These are phyloP conservation scores for Campylomormyrus tamandua DNA, from an alignment of 2,113 vertebrate species.

Conservation along the genomic window DNA sequence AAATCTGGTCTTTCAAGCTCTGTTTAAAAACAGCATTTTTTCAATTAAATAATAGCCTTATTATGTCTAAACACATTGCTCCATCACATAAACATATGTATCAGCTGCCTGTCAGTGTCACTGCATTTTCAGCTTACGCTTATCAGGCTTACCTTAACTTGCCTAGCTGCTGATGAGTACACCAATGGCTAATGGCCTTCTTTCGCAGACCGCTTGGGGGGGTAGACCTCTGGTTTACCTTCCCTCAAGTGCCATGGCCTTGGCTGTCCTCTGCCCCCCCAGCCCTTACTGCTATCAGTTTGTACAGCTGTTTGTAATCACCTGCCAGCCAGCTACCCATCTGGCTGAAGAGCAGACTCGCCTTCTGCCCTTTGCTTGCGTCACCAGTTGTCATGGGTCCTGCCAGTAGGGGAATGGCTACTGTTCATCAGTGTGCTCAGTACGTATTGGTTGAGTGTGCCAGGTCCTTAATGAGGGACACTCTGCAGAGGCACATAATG, in stretches of 20 bases:
- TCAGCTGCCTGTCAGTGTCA: background rate
- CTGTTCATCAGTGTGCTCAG: background rate
- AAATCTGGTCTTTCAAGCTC: background rate
- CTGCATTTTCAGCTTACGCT: background rate
- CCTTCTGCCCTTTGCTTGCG: background rate
- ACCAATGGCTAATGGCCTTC: conserved; percentile 7
- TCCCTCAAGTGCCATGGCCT: background rate
- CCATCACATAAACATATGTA: background rate
- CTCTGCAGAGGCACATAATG: conserved; percentile 2
- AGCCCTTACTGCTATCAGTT: background rate
- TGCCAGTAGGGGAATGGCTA: background rate
- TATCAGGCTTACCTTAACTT: background rate
- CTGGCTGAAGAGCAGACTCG: background rate
- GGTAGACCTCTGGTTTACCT: background rate
- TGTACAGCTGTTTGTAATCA: background rate
- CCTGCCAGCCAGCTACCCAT: background rate
- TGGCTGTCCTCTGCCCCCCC: background rate
- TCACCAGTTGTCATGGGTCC: background rate
- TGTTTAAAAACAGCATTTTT: background rate
- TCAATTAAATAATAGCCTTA: background rate
- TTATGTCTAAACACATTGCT: background rate
- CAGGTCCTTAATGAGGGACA: background rate
- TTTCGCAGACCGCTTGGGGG: background rate
- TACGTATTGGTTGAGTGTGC: background rate
- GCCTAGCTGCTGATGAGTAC: background rate